Percentiles rank a stretch among this genome's conserved stretches.
phyloP scores from a whole-genome alignment of 2,888 invertebrate species.

The Cheiracanthium punctorium region DNA sequence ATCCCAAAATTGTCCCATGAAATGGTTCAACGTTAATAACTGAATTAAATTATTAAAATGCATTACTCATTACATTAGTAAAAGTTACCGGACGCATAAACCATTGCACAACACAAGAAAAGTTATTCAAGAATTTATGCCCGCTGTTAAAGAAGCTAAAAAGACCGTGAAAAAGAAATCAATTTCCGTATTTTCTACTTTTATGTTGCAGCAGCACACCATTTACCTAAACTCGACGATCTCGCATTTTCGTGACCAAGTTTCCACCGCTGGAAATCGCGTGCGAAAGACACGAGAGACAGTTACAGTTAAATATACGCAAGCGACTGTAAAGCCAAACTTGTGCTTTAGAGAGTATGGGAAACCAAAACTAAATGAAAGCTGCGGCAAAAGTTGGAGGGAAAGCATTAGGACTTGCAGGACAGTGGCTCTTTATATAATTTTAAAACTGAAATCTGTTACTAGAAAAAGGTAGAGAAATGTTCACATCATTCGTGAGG shows the following conservation, averaged over 20 bases:
- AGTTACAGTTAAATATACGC: slow-evolving; percentile 13
- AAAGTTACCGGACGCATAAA: no score
- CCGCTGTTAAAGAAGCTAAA: no score
- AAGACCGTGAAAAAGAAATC: background rate
- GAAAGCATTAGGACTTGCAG: background rate
- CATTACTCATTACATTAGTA: no score
- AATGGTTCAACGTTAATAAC: no score
- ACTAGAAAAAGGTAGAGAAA: slow-evolving; percentile 11
- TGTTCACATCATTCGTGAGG: slow-evolving; percentile 7
- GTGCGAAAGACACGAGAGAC: slow-evolving; percentile 21
- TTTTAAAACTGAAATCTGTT: slow-evolving; percentile 14
- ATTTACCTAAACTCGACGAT: background rate
- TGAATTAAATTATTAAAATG: no score
- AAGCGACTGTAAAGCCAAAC: background rate
- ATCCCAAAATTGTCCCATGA: no score
- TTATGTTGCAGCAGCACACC: background rate
- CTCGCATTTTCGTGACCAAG: slow-evolving; percentile 28
- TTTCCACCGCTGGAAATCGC: background rate
- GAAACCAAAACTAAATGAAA: slow-evolving; percentile 18
- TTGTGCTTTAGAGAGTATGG: background rate
- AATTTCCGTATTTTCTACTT: background rate
- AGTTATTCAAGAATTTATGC: no score
- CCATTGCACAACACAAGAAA: no score
- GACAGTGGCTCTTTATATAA: background rate
- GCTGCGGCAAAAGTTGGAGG: background rate